Evolutionary conservation across 2,797 vertebrate genomes (phyloP).

Genomic region (Molothrus ater): DNA sequence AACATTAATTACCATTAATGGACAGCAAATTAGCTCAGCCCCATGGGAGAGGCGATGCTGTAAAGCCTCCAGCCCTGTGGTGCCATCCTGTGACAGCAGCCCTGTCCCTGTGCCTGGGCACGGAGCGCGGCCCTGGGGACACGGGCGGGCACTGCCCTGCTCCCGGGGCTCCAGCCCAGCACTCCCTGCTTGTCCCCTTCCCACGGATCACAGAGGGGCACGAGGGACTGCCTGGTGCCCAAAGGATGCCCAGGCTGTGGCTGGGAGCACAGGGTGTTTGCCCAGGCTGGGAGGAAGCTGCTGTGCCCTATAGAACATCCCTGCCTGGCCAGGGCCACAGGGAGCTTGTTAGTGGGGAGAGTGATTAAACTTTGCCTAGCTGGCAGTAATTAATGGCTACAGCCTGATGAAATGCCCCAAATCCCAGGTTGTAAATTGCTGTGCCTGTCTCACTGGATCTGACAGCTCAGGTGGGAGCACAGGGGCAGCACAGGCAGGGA

Average conservation of each 20-base stretch:
- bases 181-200: rapidly evolving
- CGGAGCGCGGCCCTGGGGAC: rapidly evolving
- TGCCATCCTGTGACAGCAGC: background rate
- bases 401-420: background rate
- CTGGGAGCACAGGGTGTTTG: rapidly evolving
- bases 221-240: rapidly evolving
- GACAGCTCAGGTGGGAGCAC: background rate
- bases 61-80: background rate
- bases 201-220: rapidly evolving
- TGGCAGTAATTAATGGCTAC: background rate
- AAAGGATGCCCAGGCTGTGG: rapidly evolving
- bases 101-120: background rate
- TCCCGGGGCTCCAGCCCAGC: rapidly evolving
- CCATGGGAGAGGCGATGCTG: background rate
- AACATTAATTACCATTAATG: conserved; percentile 49
- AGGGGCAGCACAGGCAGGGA: background rate
- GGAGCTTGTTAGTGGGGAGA: background rate
- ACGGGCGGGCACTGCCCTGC: background rate
- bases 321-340: rapidly evolving
- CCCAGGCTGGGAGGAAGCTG: background rate
- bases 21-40: background rate
- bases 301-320: background rate
- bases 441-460: background rate
- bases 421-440: background rate
- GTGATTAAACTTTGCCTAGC: background rate